These are phyloP conservation scores for Prolemur simus DNA, from an alignment of 2,113 vertebrate genomes.

Conservation along the genomic window DNA sequence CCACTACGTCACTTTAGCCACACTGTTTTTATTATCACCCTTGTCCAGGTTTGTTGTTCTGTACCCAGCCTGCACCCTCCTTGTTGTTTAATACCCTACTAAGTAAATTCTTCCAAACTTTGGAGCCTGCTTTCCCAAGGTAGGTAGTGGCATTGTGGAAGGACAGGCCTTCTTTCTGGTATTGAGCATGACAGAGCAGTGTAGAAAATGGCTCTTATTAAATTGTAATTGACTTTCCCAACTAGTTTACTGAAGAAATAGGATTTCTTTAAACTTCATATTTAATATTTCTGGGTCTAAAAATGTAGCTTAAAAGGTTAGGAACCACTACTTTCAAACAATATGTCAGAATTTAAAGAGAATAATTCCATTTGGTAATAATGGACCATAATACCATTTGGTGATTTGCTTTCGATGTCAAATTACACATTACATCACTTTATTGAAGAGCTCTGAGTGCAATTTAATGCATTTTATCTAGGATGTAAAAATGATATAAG, in stretches of 20 bases:
- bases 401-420: background rate
- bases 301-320: background rate
- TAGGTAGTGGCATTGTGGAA: background rate
- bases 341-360: background rate
- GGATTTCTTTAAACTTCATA: background rate
- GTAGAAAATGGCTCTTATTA: background rate
- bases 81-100: background rate
- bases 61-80: background rate
- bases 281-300: background rate
- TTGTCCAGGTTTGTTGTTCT: background rate
- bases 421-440: background rate
- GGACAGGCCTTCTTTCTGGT: background rate
- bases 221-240: background rate
- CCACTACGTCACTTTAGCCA: background rate
- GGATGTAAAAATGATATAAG: background rate
- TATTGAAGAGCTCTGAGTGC: background rate
- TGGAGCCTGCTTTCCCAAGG: background rate
- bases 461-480: constrained; percentile 23
- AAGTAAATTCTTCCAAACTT: background rate
- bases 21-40: background rate
- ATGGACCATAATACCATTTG: background rate
- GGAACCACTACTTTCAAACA: background rate
- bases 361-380: background rate
- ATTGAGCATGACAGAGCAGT: background rate
- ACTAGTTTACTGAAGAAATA: background rate